Percentiles rank a stretch among this genome's conserved stretches.
phyloP scores from a whole-genome alignment of 2,113 vertebrate species.

The Pomatostomus ruficeps region DNA sequence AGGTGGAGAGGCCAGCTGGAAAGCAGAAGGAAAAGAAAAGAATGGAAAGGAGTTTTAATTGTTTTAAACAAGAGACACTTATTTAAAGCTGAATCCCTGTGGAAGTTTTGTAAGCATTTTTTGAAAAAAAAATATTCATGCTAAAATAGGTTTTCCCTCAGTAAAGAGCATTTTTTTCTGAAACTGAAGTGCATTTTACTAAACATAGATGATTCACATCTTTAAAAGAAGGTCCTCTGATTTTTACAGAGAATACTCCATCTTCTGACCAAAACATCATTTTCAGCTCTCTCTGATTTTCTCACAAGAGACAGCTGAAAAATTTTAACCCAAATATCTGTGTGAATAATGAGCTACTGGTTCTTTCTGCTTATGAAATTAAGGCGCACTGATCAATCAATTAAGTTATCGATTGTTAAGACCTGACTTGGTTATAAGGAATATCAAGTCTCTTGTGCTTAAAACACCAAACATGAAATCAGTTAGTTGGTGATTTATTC shows the following conservation, averaged over 20 bases:
- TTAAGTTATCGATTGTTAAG: neutral
- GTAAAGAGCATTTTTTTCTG: neutral
- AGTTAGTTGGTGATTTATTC: neutral
- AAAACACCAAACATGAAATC: neutral
- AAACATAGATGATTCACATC: neutral
- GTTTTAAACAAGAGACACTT: neutral
- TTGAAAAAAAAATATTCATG: neutral
- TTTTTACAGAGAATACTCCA: neutral
- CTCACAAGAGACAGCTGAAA: neutral
- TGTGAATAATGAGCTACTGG: neutral
- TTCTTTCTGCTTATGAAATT: neutral
- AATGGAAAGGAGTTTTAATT: neutral
- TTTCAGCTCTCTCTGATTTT: neutral
- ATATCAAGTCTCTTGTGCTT: neutral
- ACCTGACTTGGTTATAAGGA: neutral
- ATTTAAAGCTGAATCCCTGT: neutral
- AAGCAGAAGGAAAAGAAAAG: neutral
- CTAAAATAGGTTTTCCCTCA: neutral
- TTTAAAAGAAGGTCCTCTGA: neutral
- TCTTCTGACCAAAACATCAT: neutral
- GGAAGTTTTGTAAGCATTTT: neutral
- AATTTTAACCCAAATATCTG: neutral
- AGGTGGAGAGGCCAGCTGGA: conserved; percentile 18
- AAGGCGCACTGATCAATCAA: neutral
- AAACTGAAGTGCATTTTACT: neutral